Conservation (phyloP, 2,888 invertebrate genomes). For the Xanthorhoe designata region DNA sequence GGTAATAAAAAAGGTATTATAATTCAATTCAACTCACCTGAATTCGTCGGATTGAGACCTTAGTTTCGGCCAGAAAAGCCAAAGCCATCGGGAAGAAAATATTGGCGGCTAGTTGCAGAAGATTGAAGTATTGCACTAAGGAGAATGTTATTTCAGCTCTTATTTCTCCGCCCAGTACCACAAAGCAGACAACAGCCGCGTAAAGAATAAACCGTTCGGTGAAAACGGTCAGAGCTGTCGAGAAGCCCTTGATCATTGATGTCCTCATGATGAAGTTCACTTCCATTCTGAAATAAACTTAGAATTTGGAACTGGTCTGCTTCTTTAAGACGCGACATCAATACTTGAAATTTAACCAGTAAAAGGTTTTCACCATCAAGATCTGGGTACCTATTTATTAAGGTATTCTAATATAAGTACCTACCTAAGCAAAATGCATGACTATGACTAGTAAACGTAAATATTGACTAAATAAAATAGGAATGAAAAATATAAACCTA, state of each 20-base stretch:
- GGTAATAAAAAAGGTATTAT: background rate
- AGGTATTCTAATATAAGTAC: too few relatives aligned
- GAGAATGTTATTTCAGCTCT: conserved; percentile 90
- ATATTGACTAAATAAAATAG: background rate
- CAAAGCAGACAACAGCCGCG: conserved; percentile 91
- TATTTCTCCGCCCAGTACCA: conserved; percentile 86
- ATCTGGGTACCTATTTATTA: too few relatives aligned
- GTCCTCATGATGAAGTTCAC: conserved; percentile 88
- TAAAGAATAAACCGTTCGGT: conserved; percentile 94
- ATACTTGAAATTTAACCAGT: too few relatives aligned
- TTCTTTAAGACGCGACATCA: too few relatives aligned
- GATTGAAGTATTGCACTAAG: conserved; percentile 91
- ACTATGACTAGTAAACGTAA: background rate
- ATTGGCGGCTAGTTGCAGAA: conserved; percentile 88
- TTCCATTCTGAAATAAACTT: conserved; percentile 84
- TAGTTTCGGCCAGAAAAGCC: conserved; percentile 86
- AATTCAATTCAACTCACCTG: conserved; percentile 74
- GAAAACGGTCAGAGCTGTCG: conserved; percentile 89
- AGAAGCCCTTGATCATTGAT: conserved; percentile 88
- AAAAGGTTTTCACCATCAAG: too few relatives aligned
- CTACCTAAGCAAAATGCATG: too few relatives aligned
- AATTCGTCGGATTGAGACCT: conserved; percentile 87
- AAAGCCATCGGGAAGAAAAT: conserved; percentile 88
- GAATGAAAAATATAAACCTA: background rate
- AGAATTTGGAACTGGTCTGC: background rate